Base-by-base conservation (phyloP, 1,140 invertebrate species). In the Cardiocondyla obscurior region DNA sequence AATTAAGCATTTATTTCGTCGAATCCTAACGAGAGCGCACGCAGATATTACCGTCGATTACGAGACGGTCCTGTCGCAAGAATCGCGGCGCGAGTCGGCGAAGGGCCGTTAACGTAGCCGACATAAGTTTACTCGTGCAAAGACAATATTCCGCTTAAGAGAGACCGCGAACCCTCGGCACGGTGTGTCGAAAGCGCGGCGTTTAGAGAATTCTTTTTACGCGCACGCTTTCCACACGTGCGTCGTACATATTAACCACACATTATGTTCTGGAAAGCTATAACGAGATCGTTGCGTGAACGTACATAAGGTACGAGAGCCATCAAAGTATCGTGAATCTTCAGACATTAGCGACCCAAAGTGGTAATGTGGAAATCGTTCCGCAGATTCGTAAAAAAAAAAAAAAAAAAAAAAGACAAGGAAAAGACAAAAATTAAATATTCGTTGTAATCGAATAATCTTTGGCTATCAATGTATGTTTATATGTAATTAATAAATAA, bases 271-370 rank as follows among this genome's bases (percentile, higher is more conserved):
- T 69, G 25, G 22, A 79, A 67, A 76, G 39, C 14, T 19, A 28
- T 51, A 79, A 79, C 46, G 22, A 53, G 62, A 69, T 79, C 62
- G 62, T 79, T 39, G 25, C 19, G 12, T 25, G 30, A 14, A 25
- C 62, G 28, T 22, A 76, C 42, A 30, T 77, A 77, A 72, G 1
- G 70, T 6, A 42, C 22, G 22, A 73, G 16, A 58, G 10, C n/a
- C 51, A 58, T 73, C 33, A 73, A 58, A 58, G 70, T 28, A 57
- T 57, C 36, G 3, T 73, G 33, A 73, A 73, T 73, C 70, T 73
- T 58, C 3, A 16, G 8, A 25, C 60, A 58, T 58, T 30, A 33
- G 14, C 16, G 19, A 16, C 22, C n/a, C n/a, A n/a, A n/a, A n/a
- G 16, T 10, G 33, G 28, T 22, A 73, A 73, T 58, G 10, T 55